Evolutionary conservation across 2,797 vertebrate species (phyloP).

Genomic region (Adelosebastes latens): DNA sequence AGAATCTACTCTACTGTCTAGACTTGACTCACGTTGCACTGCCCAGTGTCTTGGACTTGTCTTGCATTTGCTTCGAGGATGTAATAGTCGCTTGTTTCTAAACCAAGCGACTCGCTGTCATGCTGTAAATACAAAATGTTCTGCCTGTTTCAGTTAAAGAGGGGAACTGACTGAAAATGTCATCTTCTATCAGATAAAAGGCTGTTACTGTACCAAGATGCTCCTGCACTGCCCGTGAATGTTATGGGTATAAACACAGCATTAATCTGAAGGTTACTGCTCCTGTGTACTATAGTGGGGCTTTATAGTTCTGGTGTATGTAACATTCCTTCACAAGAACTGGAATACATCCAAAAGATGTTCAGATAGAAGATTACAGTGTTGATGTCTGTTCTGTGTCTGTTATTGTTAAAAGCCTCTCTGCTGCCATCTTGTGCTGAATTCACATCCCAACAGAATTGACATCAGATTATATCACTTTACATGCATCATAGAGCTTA

Average conservation of each 20-base stretch:
- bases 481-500: slow-evolving; percentile 31
- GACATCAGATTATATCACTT: neutral
- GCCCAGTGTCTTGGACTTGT: slow-evolving; percentile 38
- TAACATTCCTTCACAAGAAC: neutral
- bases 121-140: slow-evolving; percentile 66
- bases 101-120: slow-evolving; percentile 58
- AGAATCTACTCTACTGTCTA: slow-evolving; percentile 9
- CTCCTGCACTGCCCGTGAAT: neutral
- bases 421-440: slow-evolving; percentile 70
- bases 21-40: slow-evolving; percentile 59
- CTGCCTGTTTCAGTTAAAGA: slow-evolving; percentile 50
- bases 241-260: slow-evolving; percentile 8
- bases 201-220: neutral
- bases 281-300: neutral
- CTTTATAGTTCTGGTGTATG: neutral
- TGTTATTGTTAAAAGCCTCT: neutral
- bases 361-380: neutral
- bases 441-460: neutral
- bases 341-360: neutral
- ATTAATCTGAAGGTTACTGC: neutral
- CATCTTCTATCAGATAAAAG: slow-evolving; percentile 18
- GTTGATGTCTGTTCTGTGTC: neutral
- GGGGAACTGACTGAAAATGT: slow-evolving; percentile 20
- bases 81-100: slow-evolving; percentile 60
- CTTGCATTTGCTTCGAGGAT: slow-evolving; percentile 60